Evolutionary conservation across 92 coral and sea anemone genomes (phyloP).

Genomic region (Micromussa lordhowensis): DNA sequence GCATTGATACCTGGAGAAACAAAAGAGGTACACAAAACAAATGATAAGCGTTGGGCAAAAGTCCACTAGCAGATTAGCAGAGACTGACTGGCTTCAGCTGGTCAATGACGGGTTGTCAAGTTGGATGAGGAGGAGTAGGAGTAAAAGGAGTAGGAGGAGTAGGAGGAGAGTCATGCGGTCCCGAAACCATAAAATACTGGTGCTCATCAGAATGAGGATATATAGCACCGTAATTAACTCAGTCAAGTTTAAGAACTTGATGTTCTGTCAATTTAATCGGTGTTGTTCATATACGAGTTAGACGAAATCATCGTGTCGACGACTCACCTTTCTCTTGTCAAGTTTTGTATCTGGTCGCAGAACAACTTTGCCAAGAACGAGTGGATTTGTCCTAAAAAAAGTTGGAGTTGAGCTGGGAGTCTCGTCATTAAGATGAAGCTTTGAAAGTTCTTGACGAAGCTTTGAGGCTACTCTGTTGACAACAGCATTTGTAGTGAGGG

Average conservation of each 20-base stretch:
- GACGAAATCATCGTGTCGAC: not conserved
- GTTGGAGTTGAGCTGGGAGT: constrained; percentile 5
- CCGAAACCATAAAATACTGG: not conserved
- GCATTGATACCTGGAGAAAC: constrained; percentile 60
- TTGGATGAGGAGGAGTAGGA: not conserved
- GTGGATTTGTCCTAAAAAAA: constrained; percentile 21
- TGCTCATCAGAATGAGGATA: not conserved
- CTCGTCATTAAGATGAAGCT: constrained; percentile 10
- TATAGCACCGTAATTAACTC: not conserved
- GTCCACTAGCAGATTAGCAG: too few species aligned
- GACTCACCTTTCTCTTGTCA: constrained; percentile 53
- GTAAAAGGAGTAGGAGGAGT: not conserved
- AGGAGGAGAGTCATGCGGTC: not conserved
- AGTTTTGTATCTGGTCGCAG: constrained; percentile 70
- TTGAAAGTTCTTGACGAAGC: constrained; percentile 53
- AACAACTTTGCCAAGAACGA: constrained; percentile 65
- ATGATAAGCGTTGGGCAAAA: not conserved
- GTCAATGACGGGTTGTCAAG: not conserved
- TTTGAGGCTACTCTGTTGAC: constrained; percentile 41
- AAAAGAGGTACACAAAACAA: not conserved
- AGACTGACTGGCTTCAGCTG: not conserved
- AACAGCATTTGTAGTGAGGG: constrained; percentile 23
- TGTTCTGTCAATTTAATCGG: not conserved
- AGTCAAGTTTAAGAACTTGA: not conserved
- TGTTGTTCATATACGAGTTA: not conserved